Evolutionary conservation across 2,113 vertebrate species (phyloP).

Genomic region (Anas platyrhynchos): DNA sequence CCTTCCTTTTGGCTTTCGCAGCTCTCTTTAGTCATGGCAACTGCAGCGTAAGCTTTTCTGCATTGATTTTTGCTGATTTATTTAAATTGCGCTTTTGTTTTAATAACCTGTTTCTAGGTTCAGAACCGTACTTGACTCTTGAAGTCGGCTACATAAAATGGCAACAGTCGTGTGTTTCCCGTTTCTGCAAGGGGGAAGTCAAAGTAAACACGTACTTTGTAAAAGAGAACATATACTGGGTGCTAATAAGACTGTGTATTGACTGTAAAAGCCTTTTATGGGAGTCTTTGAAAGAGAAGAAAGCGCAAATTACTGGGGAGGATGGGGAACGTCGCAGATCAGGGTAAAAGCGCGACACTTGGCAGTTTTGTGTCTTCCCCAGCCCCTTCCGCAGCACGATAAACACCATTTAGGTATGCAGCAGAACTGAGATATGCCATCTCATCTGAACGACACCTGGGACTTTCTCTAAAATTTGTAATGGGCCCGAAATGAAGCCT

Average conservation of each 20-base stretch:
- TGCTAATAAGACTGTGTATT: conserved; percentile 21
- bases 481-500: not conserved
- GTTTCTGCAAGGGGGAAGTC: conserved; percentile 1
- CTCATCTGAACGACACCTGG: not conserved
- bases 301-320: not conserved
- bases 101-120: conserved; percentile 28
- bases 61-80: not conserved
- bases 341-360: not conserved
- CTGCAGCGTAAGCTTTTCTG: conserved; percentile 36
- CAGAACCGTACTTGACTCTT: not conserved
- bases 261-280: conserved; percentile 22
- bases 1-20: conserved; percentile 43
- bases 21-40: conserved; percentile 2
- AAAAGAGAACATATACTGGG: not conserved
- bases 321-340: not conserved
- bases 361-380: not conserved
- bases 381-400: not conserved
- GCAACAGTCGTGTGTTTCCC: not conserved
- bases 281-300: conserved; percentile 9
- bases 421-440: not conserved
- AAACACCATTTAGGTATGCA: not conserved
- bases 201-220: not conserved
- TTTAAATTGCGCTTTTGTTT: conserved; percentile 57
- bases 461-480: not conserved
- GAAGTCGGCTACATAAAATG: not conserved